Base-by-base conservation (phyloP, 2,888 invertebrate genomes). In the Kuschelorhynchus macadamiae region DNA sequence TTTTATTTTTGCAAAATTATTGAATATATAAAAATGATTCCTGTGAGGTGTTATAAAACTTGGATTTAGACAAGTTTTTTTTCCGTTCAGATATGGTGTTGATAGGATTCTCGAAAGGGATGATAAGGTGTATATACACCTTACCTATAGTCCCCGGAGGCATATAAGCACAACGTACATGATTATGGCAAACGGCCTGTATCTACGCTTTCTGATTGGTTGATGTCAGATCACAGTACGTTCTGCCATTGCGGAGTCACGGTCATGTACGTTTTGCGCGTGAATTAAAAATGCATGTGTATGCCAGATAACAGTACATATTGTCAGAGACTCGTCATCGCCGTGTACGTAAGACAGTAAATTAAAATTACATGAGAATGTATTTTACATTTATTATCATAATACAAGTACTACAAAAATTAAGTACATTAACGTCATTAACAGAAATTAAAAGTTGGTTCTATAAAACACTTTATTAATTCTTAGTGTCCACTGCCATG, bases 191-290 rank as follows among this genome's bases (percentile, higher is more conserved):
- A 25, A 25, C 25, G 25, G 25, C 25, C 2, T 44, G 44, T 17
- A 4, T 44, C 44, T 44, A 44, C 44, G 44, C 44, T 44, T 44
- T 44, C 57, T 21, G 42, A 57, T 57, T 57, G 42, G 57, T 57
- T 57, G 30, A 41, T 57, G 57, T 44, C 30, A 57, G 44, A 46
- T 57, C 3, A 12, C 57, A 57, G 44, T 44, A 57, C 44, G 44
- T 57, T 57, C 57, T 57, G 57, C 57, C 57, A 57, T 57, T 57
- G 57, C 44, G 17, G 57, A 57, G 57, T 57, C 44, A 57, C 16
- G 46, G 42, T 46, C 57, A 57, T 46, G 57, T 57, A 57, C 57
- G 21, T 44, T 57, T 57, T 57, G 25, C 44, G 7, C 3, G 25
- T 25, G 25, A 25, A 25, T 25, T 25, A 25, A 25, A 25, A 25